Percentiles rank a stretch among this genome's conserved stretches.
Evolutionary conservation across 2,113 vertebrate species (phyloP).

Genomic region (Aptenodytes patagonicus): DNA sequence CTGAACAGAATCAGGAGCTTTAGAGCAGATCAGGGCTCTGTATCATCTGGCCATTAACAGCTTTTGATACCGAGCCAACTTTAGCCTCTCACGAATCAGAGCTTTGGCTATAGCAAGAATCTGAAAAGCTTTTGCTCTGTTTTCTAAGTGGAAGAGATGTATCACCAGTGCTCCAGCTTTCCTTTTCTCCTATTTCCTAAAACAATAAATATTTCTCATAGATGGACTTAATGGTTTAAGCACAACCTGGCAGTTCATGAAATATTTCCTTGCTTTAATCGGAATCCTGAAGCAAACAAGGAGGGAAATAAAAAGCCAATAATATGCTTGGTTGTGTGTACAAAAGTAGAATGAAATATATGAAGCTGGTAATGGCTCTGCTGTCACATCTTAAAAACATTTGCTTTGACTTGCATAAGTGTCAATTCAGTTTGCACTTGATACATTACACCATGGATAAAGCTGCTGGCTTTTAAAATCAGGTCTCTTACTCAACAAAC

Average conservation of each 20-base stretch:
- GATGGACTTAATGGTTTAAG: conserved; percentile 52
- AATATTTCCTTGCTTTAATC: conserved; percentile 63
- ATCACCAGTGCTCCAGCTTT: conserved; percentile 13
- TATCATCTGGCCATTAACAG: conserved; percentile 24
- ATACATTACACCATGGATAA: conserved; percentile 33
- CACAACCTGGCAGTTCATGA: conserved; percentile 48
- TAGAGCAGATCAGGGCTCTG: background rate
- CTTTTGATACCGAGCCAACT: conserved; percentile 9
- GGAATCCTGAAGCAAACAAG: conserved; percentile 60
- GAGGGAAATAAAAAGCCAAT: conserved; percentile 62
- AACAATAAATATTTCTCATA: conserved; percentile 57
- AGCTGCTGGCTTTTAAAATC: conserved; percentile 54
- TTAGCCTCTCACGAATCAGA: background rate
- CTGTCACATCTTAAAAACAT: conserved; percentile 67
- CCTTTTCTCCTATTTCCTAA: conserved; percentile 46
- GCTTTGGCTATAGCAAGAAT: background rate
- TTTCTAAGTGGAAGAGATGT: conserved; percentile 27
- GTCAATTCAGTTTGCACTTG: conserved; percentile 58
- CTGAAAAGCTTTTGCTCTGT: conserved; percentile 7
- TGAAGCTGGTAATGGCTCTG: conserved; percentile 63
- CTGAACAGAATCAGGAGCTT: conserved; percentile 14
- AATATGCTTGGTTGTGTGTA: conserved; percentile 60
- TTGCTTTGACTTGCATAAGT: conserved; percentile 66
- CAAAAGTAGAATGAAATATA: conserved; percentile 65
- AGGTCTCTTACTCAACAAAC: background rate